A percentile compares a stretch with the other conserved stretches of the same genome.
Evolutionary conservation across 2,797 vertebrate species (phyloP).

Genomic region (Selene dorsalis): DNA sequence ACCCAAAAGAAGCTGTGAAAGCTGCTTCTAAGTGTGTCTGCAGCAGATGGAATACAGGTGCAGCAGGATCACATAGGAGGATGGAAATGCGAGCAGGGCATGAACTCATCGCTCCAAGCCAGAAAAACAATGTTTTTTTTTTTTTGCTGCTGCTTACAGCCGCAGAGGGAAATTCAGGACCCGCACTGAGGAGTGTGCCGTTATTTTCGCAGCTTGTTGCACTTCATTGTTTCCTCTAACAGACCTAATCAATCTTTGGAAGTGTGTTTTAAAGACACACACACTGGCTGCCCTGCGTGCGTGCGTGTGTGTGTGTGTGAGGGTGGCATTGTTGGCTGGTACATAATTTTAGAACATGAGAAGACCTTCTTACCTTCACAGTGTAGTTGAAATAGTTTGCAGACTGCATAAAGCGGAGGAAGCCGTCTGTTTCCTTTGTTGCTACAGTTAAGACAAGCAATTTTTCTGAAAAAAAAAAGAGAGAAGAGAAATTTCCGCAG

Average conservation of each 20-base stretch:
- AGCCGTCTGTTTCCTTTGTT: constrained; percentile 94
- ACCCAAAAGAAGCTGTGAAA: neutral
- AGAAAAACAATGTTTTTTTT: constrained; percentile 10
- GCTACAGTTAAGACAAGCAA: constrained; percentile 94
- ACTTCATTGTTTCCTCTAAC: constrained; percentile 57
- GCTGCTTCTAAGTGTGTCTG: neutral
- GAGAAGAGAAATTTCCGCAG: constrained; percentile 29
- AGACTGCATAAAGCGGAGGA: constrained; percentile 93
- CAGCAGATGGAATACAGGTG: neutral
- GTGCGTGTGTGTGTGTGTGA: neutral
- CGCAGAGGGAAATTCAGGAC: constrained; percentile 42
- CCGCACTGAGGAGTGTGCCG: constrained; percentile 30
- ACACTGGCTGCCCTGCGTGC: neutral
- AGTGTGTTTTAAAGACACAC: constrained; percentile 34
- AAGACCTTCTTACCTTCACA: constrained; percentile 88
- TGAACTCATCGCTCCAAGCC: constrained; percentile 4
- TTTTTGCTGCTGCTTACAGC: constrained; percentile 17
- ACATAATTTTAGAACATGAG: constrained; percentile 8
- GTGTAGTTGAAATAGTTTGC: constrained; percentile 95
- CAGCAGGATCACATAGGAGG: constrained; percentile 4
- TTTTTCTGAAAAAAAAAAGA: constrained; percentile 85
- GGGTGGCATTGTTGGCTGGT: neutral
- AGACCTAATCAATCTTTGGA: constrained; percentile 48
- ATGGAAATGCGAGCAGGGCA: constrained; percentile 1
- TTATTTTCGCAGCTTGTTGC: constrained; percentile 44